A percentile compares a stretch with the other conserved stretches of the same genome.
Evolutionary conservation across 2,888 invertebrate species (phyloP).

Genomic region (Lamproptera curius): DNA sequence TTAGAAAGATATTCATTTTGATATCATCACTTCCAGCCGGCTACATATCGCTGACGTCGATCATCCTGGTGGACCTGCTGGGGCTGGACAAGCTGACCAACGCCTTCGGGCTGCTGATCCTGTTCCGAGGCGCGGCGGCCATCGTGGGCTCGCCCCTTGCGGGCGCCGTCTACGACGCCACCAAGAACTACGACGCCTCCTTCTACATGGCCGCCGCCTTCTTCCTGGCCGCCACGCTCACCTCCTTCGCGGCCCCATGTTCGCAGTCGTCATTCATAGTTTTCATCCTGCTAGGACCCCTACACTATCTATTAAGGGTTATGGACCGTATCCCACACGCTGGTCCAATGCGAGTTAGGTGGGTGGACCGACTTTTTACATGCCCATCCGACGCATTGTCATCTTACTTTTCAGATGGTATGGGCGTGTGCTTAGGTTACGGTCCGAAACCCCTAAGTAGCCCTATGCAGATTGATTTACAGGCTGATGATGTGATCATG

Average conservation of each 20-base stretch:
- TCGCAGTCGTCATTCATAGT: slow-evolving; percentile 74
- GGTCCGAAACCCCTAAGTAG: too few species aligned
- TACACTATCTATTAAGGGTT: neutral
- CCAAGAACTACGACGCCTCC: slow-evolving; percentile 89
- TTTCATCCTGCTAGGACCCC: too few species aligned
- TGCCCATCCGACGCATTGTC: neutral
- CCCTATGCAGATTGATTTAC: too few species aligned
- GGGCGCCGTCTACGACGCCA: slow-evolving; percentile 94
- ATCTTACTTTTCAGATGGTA: too few species aligned
- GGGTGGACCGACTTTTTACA: too few species aligned
- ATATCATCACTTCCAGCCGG: slow-evolving; percentile 89
- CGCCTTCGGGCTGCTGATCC: slow-evolving; percentile 96
- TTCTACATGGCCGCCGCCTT: slow-evolving; percentile 96
- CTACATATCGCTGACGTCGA: slow-evolving; percentile 98
- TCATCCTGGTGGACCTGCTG: slow-evolving; percentile 96
- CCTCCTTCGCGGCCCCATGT: slow-evolving; percentile 89
- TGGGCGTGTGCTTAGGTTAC: too few species aligned
- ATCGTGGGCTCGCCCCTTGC: slow-evolving; percentile 91
- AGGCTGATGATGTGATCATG: too few species aligned
- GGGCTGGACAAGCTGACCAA: slow-evolving; percentile 97
- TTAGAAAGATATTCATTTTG: too few species aligned
- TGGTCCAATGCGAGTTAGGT: too few species aligned
- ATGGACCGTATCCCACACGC: too few species aligned
- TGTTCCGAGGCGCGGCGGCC: slow-evolving; percentile 96
- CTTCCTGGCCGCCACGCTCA: slow-evolving; percentile 89